A percentile compares a stretch with the other conserved stretches of the same genome.
phyloP scores from a whole-genome alignment of 2,888 invertebrate genomes.

The Shargacucullia verbasci region DNA sequence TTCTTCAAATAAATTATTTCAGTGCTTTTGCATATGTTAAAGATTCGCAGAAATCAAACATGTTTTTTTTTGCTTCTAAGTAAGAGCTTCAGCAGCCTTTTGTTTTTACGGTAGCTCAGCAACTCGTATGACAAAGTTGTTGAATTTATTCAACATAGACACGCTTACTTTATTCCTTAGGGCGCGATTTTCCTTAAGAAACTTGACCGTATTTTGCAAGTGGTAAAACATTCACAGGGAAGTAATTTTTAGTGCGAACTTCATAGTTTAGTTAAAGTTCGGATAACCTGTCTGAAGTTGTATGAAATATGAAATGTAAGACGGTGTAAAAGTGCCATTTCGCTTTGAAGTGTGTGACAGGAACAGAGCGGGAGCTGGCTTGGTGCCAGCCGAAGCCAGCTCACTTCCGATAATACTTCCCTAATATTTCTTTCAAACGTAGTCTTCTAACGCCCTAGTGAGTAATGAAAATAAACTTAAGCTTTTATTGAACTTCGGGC shows the following conservation, averaged over 20 bases:
- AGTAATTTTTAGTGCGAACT: slow-evolving; percentile 7
- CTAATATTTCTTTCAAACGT: slow-evolving; percentile 64
- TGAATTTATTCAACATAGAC: slow-evolving; percentile 15
- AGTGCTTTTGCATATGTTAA: not conserved
- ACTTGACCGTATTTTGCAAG: slow-evolving; percentile 25
- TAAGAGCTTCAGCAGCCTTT: slow-evolving; percentile 17
- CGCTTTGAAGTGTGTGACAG: slow-evolving; percentile 55
- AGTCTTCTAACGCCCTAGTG: slow-evolving; percentile 43
- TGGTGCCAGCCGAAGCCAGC: slow-evolving; percentile 59
- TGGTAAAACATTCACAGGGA: slow-evolving; percentile 17
- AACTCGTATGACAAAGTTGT: slow-evolving; percentile 17
- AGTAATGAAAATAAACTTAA: slow-evolving; percentile 61
- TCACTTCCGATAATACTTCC: slow-evolving; percentile 65
- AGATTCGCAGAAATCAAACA: not conserved
- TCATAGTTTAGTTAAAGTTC: slow-evolving; percentile 34
- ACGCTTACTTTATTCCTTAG: slow-evolving; percentile 15
- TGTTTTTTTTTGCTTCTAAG: too few species aligned
- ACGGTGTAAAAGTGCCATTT: slow-evolving; percentile 28
- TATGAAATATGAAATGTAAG: slow-evolving; percentile 29
- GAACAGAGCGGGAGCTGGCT: slow-evolving; percentile 59
- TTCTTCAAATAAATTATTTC: too few species aligned
- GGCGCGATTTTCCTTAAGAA: slow-evolving; percentile 32
- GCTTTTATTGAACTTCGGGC: slow-evolving; percentile 49
- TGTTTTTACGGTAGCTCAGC: slow-evolving; percentile 32
- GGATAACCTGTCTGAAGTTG: slow-evolving; percentile 17